phyloP scores from a whole-genome alignment of 92 coral and sea anemone species.

The Anthopleura xanthogrammica region DNA sequence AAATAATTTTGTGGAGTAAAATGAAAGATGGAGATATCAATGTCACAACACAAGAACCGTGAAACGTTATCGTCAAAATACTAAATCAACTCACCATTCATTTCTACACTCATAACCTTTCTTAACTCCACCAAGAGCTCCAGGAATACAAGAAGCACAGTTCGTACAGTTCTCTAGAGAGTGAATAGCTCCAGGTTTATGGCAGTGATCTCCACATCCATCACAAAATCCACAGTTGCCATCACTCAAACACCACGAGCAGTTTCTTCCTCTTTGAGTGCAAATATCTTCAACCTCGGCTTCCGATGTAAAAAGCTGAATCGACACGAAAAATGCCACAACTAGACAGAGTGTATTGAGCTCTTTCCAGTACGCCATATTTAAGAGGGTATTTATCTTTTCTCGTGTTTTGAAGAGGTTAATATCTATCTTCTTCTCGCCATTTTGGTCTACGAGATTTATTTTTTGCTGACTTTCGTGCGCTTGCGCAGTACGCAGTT shows the following conservation, averaged over 20 bases:
- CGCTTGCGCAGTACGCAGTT: constrained; percentile 16
- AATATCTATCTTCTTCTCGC: neutral
- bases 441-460: neutral
- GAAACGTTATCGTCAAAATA: neutral
- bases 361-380: constrained; percentile 29
- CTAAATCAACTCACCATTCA: constrained; percentile 70
- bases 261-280: constrained; percentile 81
- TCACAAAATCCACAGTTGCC: constrained; percentile 99
- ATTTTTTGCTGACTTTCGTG: neutral
- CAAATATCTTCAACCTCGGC: constrained; percentile 62
- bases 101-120: constrained; percentile 88
- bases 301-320: constrained; percentile 53
- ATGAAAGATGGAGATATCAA: neutral
- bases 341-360: constrained; percentile 40
- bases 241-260: constrained; percentile 93
- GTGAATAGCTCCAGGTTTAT: constrained; percentile 83
- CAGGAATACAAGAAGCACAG: constrained; percentile 97
- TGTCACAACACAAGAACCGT: neutral
- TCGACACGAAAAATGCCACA: constrained; percentile 35
- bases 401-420: neutral
- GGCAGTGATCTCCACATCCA: constrained; percentile 94
- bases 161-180: constrained; percentile 86
- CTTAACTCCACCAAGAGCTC: constrained; percentile 87
- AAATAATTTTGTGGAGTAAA: no score
- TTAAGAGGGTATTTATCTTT: constrained; percentile 9